A percentile compares a stretch with the other conserved stretches of the same genome.
phyloP scores from a whole-genome alignment of 2,797 vertebrate genomes.

The Pogoniulus pusillus region DNA sequence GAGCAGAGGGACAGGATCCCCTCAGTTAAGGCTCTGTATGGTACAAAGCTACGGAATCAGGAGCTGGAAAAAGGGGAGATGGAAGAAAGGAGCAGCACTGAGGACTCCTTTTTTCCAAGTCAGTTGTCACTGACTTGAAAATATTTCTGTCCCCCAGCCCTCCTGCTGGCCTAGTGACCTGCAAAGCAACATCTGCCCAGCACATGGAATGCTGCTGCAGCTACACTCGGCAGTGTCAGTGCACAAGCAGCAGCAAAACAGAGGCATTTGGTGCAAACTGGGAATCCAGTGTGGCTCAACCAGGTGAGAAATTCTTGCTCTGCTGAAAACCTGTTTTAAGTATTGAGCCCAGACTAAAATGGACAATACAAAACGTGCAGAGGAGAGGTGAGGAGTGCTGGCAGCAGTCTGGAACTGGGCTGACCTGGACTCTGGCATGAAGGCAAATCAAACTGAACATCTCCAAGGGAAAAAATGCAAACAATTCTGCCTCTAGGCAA shows the following conservation, averaged over 20 bases:
- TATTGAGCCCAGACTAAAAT: background rate
- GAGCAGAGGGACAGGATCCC: too few relatives aligned
- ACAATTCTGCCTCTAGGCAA: background rate
- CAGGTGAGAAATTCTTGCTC: background rate
- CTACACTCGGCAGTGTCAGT: background rate
- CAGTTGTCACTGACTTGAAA: background rate
- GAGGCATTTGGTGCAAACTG: background rate
- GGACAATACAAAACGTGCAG: background rate
- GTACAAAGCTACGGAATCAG: too few relatives aligned
- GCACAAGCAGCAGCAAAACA: background rate
- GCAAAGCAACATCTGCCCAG: background rate
- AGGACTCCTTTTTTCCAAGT: background rate
- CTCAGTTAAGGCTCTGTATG: too few relatives aligned
- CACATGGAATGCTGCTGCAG: background rate
- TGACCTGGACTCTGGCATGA: background rate
- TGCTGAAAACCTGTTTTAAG: background rate
- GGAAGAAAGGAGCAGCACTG: background rate
- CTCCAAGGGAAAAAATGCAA: conserved; percentile 9
- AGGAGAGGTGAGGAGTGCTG: background rate
- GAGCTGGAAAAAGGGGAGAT: background rate
- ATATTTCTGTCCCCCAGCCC: background rate
- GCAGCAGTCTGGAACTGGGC: background rate
- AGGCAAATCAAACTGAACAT: background rate
- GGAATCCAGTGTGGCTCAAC: background rate
- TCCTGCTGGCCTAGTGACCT: background rate